A percentile compares a stretch with the other conserved stretches of the same genome.
Evolutionary conservation across 2,113 vertebrate genomes (phyloP).

Genomic region (Boleophthalmus pectinirostris): DNA sequence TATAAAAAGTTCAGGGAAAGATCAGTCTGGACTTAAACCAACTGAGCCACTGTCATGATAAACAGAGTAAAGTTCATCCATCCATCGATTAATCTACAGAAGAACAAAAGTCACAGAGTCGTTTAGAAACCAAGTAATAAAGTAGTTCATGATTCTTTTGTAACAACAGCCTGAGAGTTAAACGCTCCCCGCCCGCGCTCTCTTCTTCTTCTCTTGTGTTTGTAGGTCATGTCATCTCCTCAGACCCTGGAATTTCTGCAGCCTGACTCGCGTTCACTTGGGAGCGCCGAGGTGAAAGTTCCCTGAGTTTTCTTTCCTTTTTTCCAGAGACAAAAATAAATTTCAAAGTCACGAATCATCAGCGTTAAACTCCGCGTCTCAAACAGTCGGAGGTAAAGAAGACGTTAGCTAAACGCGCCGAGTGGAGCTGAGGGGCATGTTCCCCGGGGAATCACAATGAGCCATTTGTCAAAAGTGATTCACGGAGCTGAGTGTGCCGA

Average conservation of each 20-base stretch:
- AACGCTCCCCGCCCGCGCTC: slow-evolving; percentile 2
- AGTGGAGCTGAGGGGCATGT: slow-evolving; percentile 44
- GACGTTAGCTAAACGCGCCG: slow-evolving; percentile 45
- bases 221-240: slow-evolving; percentile 59
- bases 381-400: slow-evolving; percentile 51
- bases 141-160: background rate
- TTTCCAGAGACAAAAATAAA: slow-evolving; percentile 44
- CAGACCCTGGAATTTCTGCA: slow-evolving; percentile 61
- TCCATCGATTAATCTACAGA: too few species aligned
- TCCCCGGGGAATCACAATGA: slow-evolving; percentile 59
- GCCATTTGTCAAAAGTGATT: slow-evolving; percentile 71
- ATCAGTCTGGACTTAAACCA: too few species aligned
- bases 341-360: slow-evolving; percentile 57
- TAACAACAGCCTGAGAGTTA: background rate
- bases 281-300: slow-evolving; percentile 62
- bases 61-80: too few species aligned
- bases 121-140: background rate
- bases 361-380: slow-evolving; percentile 44
- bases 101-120: background rate
- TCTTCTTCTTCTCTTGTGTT: slow-evolving; percentile 32
- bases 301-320: slow-evolving; percentile 36
- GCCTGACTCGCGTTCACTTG: slow-evolving; percentile 60
- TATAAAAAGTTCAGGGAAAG: too few species aligned
- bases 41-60: too few species aligned
- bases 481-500: slow-evolving; percentile 41